Conservation (phyloP, 2,888 invertebrate genomes). For the Cryptocephalus moraei region DNA sequence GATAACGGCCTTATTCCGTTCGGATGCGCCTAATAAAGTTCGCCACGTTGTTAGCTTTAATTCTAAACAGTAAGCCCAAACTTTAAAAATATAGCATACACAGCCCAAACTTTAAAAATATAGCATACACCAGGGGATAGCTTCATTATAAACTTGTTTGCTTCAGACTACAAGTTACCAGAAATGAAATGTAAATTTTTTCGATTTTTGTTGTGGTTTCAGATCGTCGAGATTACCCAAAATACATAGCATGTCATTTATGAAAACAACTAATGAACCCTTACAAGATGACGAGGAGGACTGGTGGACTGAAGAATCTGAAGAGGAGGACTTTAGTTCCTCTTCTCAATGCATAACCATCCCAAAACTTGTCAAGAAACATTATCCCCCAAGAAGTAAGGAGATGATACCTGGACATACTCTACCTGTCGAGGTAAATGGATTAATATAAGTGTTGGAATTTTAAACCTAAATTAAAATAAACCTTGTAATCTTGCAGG, state of each 20-base stretch:
- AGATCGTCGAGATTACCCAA: conserved; percentile 17
- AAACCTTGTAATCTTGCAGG: no score
- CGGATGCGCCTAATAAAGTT: conserved; percentile 27
- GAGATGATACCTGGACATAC: conserved; percentile 33
- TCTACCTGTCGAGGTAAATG: conserved; percentile 32
- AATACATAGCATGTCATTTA: conserved; percentile 16
- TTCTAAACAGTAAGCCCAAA: conserved; percentile 19
- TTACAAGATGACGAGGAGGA: conserved; percentile 30
- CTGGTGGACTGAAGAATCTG: conserved; percentile 36
- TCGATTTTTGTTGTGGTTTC: background rate
- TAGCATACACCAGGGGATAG: background rate
- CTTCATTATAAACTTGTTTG: background rate
- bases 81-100: no score
- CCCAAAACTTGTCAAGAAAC: conserved; percentile 21
- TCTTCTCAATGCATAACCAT: conserved; percentile 26
- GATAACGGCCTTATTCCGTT: conserved; percentile 34
- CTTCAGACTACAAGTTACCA: background rate
- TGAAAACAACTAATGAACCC: conserved; percentile 6
- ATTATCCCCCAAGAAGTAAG: conserved; percentile 32
- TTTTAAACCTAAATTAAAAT: background rate
- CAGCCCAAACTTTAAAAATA: background rate
- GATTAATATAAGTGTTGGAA: background rate
- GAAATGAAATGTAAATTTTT: background rate
- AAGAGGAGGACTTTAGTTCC: conserved; percentile 26
- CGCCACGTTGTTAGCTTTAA: conserved; percentile 25